phyloP scores from a whole-genome alignment of 1,140 invertebrate genomes.

The Diploscapter pachys region DNA sequence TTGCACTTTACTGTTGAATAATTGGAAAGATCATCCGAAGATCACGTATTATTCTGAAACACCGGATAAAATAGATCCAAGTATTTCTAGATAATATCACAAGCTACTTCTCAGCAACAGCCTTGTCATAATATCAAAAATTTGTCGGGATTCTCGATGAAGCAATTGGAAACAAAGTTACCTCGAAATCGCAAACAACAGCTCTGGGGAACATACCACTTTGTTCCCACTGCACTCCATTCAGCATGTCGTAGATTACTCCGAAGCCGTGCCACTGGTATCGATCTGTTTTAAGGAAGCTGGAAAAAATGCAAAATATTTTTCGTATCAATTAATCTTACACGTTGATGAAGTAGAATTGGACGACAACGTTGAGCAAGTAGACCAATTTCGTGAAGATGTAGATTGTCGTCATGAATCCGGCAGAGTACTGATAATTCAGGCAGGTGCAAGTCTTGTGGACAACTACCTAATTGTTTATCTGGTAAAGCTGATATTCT shows the following conservation, averaged over 20 bases:
- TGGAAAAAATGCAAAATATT: slow-evolving; percentile 16
- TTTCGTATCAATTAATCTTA: slow-evolving; percentile 22
- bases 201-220: slow-evolving; percentile 63
- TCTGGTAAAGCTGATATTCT: background rate
- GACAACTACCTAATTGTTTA: slow-evolving; percentile 28
- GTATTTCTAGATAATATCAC: no score
- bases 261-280: slow-evolving; percentile 53
- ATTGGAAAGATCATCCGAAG: no score
- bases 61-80: no score
- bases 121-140: no score
- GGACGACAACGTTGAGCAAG: slow-evolving; percentile 48
- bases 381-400: slow-evolving; percentile 48
- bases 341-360: slow-evolving; percentile 56
- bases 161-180: slow-evolving; percentile 30
- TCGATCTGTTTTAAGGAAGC: slow-evolving; percentile 49
- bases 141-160: background rate
- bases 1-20: no score
- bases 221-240: slow-evolving; percentile 50
- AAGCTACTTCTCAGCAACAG: no score
- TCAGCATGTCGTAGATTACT: slow-evolving; percentile 48
- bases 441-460: slow-evolving; percentile 48
- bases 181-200: slow-evolving; percentile 64
- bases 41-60: no score
- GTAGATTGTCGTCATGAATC: slow-evolving; percentile 48
- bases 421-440: slow-evolving; percentile 51